Evolutionary conservation across 2,888 invertebrate genomes (phyloP).

Genomic region (Oscheius myriophilus): DNA sequence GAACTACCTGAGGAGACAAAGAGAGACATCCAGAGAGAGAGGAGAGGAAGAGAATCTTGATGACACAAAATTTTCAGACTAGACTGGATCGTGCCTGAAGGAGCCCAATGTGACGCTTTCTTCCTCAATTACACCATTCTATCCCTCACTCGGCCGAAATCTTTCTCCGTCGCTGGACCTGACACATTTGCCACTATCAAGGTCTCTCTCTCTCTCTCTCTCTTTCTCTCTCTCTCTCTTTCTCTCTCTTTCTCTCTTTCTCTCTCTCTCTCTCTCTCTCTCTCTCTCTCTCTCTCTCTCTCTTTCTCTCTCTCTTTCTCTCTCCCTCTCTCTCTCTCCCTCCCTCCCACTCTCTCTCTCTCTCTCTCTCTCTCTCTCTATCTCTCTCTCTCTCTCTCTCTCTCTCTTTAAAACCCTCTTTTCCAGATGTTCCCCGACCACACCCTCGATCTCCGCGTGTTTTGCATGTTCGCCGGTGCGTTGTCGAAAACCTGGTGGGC

Average conservation of each 20-base stretch:
- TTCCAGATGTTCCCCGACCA: conserved; percentile 61
- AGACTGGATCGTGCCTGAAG: conserved; percentile 63
- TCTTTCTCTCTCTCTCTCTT: conserved; percentile 36
- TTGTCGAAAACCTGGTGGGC: conserved; percentile 67
- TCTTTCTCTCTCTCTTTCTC: conserved; percentile 8
- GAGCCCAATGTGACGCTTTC: conserved; percentile 64
- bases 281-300: conserved; percentile 34
- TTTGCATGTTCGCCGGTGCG: conserved; percentile 64
- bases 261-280: conserved; percentile 40
- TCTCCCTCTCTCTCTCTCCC: conserved; percentile 45
- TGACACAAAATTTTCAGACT: conserved; percentile 48
- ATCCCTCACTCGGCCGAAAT: conserved; percentile 45
- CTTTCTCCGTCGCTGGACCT: conserved; percentile 52
- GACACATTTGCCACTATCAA: conserved; percentile 49
- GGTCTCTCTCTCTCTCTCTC: conserved; percentile 43
- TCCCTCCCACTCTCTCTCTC: conserved; percentile 11
- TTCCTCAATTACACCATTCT: conserved; percentile 65
- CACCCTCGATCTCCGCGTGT: conserved; percentile 62
- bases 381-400: conserved; percentile 41
- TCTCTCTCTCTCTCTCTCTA: conserved; percentile 42
- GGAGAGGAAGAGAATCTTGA: too few relatives aligned
- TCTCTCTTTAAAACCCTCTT: background rate
- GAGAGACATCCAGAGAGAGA: too few relatives aligned
- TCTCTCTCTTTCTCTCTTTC: background rate
- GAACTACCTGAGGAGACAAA: too few relatives aligned